These are phyloP conservation scores for Tiphia femorata DNA, from an alignment of 2,888 invertebrate species.

Conservation along the genomic window DNA sequence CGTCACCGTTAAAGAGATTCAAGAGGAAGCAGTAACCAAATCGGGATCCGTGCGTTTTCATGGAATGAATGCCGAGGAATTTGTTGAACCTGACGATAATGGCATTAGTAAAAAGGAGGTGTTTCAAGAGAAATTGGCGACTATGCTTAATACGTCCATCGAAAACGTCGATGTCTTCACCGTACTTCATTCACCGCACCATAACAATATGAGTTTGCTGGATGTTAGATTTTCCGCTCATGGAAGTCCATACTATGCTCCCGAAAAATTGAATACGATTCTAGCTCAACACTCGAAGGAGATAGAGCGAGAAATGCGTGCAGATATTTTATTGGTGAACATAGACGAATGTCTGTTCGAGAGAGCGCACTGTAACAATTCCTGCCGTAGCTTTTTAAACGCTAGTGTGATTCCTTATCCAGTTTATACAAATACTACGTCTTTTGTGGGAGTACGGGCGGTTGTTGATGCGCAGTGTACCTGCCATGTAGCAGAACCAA, in stretches of 20 bases:
- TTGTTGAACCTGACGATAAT: conserved; percentile 76
- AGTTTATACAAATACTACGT: conserved; percentile 93
- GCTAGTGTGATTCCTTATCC: conserved; percentile 82
- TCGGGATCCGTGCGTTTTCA: conserved; percentile 91
- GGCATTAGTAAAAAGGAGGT: conserved; percentile 81
- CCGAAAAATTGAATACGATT: conserved; percentile 89
- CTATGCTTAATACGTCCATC: conserved; percentile 81
- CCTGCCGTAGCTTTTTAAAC: conserved; percentile 85
- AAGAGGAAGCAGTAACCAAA: conserved; percentile 91
- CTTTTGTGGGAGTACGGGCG: conserved; percentile 93
- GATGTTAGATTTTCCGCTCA: conserved; percentile 95
- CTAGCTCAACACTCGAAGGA: conserved; percentile 80
- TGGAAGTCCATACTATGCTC: conserved; percentile 92
- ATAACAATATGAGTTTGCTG: conserved; percentile 73
- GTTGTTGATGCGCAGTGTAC: conserved; percentile 84
- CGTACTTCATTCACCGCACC: conserved; percentile 81
- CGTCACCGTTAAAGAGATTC: conserved; percentile 88
- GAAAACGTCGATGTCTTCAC: conserved; percentile 95
- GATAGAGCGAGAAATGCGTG: conserved; percentile 79
- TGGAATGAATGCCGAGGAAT: conserved; percentile 87
- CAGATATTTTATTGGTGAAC: conserved; percentile 87
- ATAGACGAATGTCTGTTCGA: conserved; percentile 92
- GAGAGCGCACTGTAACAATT: conserved; percentile 78
- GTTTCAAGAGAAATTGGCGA: conserved; percentile 76
- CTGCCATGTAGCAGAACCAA: conserved; percentile 73